These are phyloP conservation scores for Bujurquina vittata DNA, from an alignment of 2,113 vertebrate species.

Conservation along the genomic window DNA sequence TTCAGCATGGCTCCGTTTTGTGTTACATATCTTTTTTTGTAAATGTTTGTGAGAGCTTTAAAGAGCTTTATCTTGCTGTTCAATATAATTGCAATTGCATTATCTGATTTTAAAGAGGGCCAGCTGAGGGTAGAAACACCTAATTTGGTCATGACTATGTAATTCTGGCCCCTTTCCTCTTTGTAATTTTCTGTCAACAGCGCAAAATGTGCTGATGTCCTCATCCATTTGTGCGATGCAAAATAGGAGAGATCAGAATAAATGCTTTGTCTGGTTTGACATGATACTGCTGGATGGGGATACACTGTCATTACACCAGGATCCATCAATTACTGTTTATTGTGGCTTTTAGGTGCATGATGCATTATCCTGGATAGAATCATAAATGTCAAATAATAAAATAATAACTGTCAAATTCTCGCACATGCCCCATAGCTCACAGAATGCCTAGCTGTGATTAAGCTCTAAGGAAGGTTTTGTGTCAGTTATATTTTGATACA, in stretches of 20 bases:
- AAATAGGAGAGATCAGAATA: not conserved
- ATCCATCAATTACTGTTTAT: slow-evolving; percentile 49
- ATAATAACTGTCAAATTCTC: slow-evolving; percentile 16
- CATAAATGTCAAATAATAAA: slow-evolving; percentile 7
- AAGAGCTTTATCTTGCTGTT: not conserved
- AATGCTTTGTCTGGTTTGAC: not conserved
- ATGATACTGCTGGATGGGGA: slow-evolving; percentile 1
- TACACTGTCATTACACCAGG: slow-evolving; percentile 1
- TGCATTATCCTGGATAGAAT: slow-evolving; percentile 22
- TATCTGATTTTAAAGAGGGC: not conserved
- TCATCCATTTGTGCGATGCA: not conserved
- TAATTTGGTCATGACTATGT: not conserved
- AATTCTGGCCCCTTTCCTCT: not conserved
- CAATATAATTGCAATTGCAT: not conserved
- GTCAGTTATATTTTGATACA: slow-evolving; percentile 17
- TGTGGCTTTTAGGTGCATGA: slow-evolving; percentile 41
- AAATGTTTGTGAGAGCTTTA: not conserved
- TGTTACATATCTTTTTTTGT: not conserved
- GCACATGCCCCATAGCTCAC: not conserved
- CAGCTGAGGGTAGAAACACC: not conserved
- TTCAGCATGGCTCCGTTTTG: not conserved
- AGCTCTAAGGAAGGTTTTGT: not conserved
- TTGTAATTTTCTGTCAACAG: not conserved
- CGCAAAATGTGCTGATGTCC: not conserved
- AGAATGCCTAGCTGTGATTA: not conserved